phyloP scores from a whole-genome alignment of 2,797 vertebrate genomes.

The Petrocephalus schoutedeni region DNA sequence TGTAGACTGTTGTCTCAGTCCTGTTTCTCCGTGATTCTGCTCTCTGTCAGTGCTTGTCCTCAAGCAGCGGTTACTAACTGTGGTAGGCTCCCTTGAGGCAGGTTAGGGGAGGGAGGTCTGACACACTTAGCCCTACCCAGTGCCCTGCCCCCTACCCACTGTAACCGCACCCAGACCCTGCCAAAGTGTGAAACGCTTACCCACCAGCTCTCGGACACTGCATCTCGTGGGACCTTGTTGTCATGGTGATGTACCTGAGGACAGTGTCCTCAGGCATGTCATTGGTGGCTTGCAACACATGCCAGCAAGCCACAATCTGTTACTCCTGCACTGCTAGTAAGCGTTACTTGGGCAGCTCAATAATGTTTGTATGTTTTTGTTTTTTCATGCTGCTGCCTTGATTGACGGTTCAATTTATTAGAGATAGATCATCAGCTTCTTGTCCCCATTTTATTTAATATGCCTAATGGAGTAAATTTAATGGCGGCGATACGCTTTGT shows the following conservation, averaged over 20 bases:
- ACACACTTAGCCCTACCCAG: background rate
- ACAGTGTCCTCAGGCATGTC: background rate
- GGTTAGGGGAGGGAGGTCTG: background rate
- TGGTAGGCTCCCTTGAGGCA: background rate
- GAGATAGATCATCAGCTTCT: background rate
- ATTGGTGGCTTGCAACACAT: background rate
- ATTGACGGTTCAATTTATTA: slow-evolving; percentile 6
- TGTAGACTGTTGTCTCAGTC: background rate
- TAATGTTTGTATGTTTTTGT: background rate
- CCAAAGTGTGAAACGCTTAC: background rate
- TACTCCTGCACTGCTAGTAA: background rate
- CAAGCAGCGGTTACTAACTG: background rate
- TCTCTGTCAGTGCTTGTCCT: background rate
- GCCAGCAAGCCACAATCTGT: background rate
- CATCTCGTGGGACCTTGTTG: background rate
- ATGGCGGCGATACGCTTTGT: background rate
- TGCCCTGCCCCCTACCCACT: background rate
- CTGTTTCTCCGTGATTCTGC: background rate
- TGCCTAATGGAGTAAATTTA: slow-evolving; percentile 6
- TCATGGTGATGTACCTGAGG: background rate
- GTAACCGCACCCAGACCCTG: background rate
- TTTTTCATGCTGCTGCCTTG: background rate
- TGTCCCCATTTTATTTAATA: slow-evolving; percentile 2
- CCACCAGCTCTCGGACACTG: background rate
- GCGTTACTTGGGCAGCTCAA: background rate